phyloP scores from a whole-genome alignment of 2,797 vertebrate species.

The Apogon hyalosoma region DNA sequence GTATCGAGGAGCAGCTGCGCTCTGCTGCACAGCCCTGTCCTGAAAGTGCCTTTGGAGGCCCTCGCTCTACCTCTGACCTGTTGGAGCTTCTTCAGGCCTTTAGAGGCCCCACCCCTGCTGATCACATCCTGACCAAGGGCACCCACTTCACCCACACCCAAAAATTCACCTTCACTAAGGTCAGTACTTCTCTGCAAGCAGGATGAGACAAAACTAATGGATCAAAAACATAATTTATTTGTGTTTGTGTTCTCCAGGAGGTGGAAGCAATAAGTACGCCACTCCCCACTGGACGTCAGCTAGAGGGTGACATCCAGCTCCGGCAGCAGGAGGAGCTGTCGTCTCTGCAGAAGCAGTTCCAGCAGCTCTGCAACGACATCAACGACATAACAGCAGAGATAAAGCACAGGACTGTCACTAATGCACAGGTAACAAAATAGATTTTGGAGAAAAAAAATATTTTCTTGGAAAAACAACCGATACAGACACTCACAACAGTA shows the following conservation, averaged over 20 bases:
- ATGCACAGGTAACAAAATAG: slow-evolving; percentile 82
- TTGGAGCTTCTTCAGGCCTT: slow-evolving; percentile 86
- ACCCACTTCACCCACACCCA: slow-evolving; percentile 92
- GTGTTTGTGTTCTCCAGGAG: slow-evolving; percentile 72
- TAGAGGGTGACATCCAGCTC: slow-evolving; percentile 81
- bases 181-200: slow-evolving; percentile 39
- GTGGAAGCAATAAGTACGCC: slow-evolving; percentile 65
- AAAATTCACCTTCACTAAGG: slow-evolving; percentile 90
- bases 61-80: slow-evolving; percentile 81
- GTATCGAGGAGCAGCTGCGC: slow-evolving; percentile 88
- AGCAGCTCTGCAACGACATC: slow-evolving; percentile 81
- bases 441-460: too few species aligned
- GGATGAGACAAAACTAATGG: background rate
- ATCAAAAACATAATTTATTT: background rate
- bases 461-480: too few species aligned
- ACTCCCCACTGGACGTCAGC: slow-evolving; percentile 65
- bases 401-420: slow-evolving; percentile 82
- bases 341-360: slow-evolving; percentile 81
- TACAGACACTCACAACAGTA: too few species aligned
- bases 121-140: slow-evolving; percentile 83
- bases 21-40: slow-evolving; percentile 68
- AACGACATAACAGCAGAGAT: slow-evolving; percentile 82
- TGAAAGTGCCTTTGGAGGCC: slow-evolving; percentile 64
- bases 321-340: slow-evolving; percentile 85
- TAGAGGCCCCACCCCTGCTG: slow-evolving; percentile 62